Evolutionary conservation across 2,888 invertebrate genomes (phyloP).

Genomic region (Leptopilina syphax): DNA sequence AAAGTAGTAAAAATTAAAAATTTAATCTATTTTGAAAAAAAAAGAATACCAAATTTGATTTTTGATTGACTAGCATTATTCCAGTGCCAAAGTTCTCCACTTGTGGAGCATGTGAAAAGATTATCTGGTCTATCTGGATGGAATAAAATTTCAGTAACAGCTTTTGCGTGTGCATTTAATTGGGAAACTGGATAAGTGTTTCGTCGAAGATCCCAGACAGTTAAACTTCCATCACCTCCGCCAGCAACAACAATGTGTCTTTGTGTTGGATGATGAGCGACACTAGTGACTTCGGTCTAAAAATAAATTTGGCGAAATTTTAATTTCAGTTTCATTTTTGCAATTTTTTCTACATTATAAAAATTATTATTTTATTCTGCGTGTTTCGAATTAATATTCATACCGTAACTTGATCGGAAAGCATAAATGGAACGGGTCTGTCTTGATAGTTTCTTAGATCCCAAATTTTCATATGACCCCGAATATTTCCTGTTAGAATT

Average conservation of each 20-base stretch:
- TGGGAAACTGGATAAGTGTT: constrained; percentile 90
- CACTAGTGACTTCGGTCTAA: constrained; percentile 85
- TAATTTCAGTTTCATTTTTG: no score
- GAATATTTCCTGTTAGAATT: constrained; percentile 90
- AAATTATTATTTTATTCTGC: neutral
- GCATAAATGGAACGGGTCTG: constrained; percentile 84
- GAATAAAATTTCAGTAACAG: constrained; percentile 91
- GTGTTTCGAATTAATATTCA: neutral
- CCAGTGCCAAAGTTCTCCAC: constrained; percentile 95
- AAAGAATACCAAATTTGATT: constrained; percentile 67
- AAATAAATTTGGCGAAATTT: constrained; percentile 39
- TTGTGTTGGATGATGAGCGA: constrained; percentile 92
- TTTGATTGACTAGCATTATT: constrained; percentile 77
- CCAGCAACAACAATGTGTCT: constrained; percentile 91
- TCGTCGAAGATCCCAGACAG: constrained; percentile 93
- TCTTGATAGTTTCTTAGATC: constrained; percentile 84
- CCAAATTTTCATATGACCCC: constrained; percentile 94
- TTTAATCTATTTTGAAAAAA: neutral
- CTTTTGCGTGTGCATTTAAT: constrained; percentile 86
- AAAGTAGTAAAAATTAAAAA: neutral
- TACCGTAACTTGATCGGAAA: constrained; percentile 82
- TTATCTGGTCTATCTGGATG: constrained; percentile 92
- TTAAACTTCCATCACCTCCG: constrained; percentile 90
- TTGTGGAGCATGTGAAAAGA: constrained; percentile 87
- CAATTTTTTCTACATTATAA: no score